phyloP scores from a whole-genome alignment of 2,113 vertebrate species.

The Elaphurus davidianus region DNA sequence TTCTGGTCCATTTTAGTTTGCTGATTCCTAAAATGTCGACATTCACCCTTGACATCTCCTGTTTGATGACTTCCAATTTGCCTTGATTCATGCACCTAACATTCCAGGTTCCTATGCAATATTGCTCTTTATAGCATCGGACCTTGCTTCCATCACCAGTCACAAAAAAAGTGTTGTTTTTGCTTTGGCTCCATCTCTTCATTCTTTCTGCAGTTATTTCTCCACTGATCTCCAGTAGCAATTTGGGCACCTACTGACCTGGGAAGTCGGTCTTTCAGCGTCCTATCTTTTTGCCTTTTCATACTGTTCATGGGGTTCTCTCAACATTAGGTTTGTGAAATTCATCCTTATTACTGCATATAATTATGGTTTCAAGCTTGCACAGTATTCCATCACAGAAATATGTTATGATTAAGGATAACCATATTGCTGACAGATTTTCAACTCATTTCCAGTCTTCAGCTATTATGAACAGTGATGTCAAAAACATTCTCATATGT shows the following conservation, averaged over 20 bases:
- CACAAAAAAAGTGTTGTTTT: background rate
- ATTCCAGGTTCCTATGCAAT: background rate
- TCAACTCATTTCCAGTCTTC: conserved; percentile 23
- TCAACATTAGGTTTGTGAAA: background rate
- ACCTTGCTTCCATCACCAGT: background rate
- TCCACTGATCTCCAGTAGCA: background rate
- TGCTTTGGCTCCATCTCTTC: background rate
- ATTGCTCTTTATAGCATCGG: background rate
- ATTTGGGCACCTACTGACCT: background rate
- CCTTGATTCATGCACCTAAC: background rate
- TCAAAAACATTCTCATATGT: conserved; percentile 32
- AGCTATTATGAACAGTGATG: background rate
- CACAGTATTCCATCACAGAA: conserved; percentile 22
- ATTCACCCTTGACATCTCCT: background rate
- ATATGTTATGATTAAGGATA: conserved; percentile 7
- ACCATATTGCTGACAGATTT: background rate
- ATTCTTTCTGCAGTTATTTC: background rate
- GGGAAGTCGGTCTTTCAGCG: background rate
- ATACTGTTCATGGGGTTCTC: background rate
- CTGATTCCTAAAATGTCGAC: background rate
- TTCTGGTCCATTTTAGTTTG: background rate
- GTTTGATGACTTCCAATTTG: background rate
- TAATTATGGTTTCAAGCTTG: background rate
- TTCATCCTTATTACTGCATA: background rate
- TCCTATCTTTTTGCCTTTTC: background rate